phyloP scores from a whole-genome alignment of 2,797 vertebrate species.

The Eulemur coronatus region DNA sequence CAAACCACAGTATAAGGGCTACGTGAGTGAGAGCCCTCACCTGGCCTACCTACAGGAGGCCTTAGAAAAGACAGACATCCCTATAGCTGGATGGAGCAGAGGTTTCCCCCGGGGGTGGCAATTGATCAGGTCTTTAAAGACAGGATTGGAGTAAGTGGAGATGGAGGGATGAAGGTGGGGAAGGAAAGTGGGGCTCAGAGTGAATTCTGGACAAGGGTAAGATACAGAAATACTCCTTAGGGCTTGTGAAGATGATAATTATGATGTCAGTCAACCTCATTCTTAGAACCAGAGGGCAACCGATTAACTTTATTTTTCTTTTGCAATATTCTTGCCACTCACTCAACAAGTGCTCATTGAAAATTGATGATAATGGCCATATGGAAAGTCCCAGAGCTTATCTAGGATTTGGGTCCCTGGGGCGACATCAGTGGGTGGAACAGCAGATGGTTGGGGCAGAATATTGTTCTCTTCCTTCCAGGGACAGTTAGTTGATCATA shows the following conservation, averaged over 20 bases:
- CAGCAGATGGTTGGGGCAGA: neutral
- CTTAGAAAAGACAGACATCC: neutral
- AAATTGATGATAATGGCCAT: constrained; percentile 39
- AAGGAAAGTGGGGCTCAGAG: neutral
- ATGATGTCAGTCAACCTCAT: neutral
- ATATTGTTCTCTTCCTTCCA: constrained; percentile 11
- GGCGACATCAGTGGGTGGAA: neutral
- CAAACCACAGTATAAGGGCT: too few species aligned
- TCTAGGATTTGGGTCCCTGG: neutral
- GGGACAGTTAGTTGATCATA: neutral
- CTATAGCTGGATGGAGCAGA: neutral
- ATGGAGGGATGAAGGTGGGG: neutral
- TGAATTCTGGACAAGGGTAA: neutral
- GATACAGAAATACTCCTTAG: neutral
- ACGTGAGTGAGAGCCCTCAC: neutral
- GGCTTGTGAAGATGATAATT: neutral
- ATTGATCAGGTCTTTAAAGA: neutral
- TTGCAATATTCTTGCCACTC: neutral
- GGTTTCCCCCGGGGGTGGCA: neutral
- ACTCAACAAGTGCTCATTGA: neutral
- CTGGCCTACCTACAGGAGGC: neutral
- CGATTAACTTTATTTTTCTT: neutral
- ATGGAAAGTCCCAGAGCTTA: constrained; percentile 6
- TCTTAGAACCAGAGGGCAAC: neutral
- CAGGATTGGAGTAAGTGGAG: neutral